phyloP scores from a whole-genome alignment of 2,888 invertebrate genomes.

The Gastrophysa polygoni region DNA sequence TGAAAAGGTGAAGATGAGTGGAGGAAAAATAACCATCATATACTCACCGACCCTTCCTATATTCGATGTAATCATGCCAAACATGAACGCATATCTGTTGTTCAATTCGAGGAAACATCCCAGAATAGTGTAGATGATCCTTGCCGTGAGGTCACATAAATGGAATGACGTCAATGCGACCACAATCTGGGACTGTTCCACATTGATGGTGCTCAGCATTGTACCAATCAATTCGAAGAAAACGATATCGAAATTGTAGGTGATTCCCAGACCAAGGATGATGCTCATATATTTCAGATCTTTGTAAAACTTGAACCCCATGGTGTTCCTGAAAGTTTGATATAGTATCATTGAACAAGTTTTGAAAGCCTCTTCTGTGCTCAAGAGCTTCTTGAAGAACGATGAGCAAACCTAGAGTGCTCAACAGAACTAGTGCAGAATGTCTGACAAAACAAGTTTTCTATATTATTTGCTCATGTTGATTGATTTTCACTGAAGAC shows the following conservation, averaged over 20 bases:
- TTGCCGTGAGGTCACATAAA: neutral
- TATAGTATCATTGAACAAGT: too few relatives aligned
- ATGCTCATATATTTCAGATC: slow-evolving; percentile 6
- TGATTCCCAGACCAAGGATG: neutral
- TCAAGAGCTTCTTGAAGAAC: too few relatives aligned
- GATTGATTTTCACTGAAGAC: too few relatives aligned
- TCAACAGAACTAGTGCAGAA: too few relatives aligned
- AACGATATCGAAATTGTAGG: neutral
- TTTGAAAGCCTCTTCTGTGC: too few relatives aligned
- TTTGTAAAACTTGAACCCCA: slow-evolving; percentile 1
- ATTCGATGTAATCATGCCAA: neutral
- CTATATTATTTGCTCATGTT: too few relatives aligned
- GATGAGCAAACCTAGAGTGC: too few relatives aligned
- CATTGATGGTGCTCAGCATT: neutral
- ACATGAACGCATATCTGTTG: neutral
- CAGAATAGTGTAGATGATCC: neutral
- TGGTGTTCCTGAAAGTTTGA: neutral
- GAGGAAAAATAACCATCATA: neutral
- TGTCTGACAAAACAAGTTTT: too few relatives aligned
- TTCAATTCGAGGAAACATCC: neutral
- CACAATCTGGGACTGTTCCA: neutral
- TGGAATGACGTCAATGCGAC: neutral
- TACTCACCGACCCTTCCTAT: neutral
- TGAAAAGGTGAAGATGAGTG: too few relatives aligned
- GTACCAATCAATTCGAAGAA: neutral